Base-by-base conservation (phyloP, 1,140 invertebrate genomes). In the Euura saliciscinereae region DNA sequence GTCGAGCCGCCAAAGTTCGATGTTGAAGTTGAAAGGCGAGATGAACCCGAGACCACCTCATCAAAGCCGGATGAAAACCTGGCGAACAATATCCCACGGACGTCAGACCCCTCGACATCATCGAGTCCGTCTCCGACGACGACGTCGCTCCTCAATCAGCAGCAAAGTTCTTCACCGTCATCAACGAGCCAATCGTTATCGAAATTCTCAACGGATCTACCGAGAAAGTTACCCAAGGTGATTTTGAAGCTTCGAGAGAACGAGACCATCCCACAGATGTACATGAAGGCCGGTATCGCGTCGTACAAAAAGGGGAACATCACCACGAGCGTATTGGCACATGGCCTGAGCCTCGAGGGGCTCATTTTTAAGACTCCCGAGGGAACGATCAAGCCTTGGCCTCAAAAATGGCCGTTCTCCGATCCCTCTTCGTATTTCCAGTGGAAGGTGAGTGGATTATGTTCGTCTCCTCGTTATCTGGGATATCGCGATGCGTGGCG, bases 391-490 rank as follows among this genome's bases (percentile, higher is more conserved):
- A 84, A 81, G 71, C 79, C 82, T 42, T 85, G 82, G 83, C 68
- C 73, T 64, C 78, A 74, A 75, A 83, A 79, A 81, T 92, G 91
- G 91, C 89, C 91, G 59, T 92, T 91, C 78, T 87, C 89, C 65
- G 90, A 91, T 81, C 87, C 89, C n/a, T 90, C 90, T 4, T 89
- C 90, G 45, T 90, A 90, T 78, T 90, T 91, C 77, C 90, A 90
- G 80, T 92, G 90, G 91, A 89, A 89, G 82, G 91, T 92, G 79
- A 89, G 89, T 80, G 44, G 65, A 71, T 59, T 59, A 11, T n/a
- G 8, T 59, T 59, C 8, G 10, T 59, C 2, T 10, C 44, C 11
- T 44, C 4, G 5, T 69, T 6, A n/a, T 3, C 3, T 59, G 4
- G 51, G 10, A 59, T 59, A 59, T 28, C 28, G 28, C 28, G 28